Conservation (phyloP, 2,113 vertebrate genomes). For the Microtus ochrogaster region DNA sequence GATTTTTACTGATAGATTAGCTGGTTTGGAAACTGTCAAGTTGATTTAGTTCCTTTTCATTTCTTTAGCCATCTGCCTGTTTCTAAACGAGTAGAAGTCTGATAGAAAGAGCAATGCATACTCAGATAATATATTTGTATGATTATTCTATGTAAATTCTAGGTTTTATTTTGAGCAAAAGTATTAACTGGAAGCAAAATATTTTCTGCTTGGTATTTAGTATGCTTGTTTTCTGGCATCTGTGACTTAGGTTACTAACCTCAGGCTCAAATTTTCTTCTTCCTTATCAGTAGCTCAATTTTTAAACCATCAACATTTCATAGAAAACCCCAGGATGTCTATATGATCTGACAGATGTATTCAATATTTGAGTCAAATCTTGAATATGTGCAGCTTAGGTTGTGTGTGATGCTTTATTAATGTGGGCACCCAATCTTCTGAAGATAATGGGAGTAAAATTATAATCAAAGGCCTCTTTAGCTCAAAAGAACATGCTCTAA, state of each 20-base stretch:
- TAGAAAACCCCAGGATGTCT: slow-evolving; percentile 34
- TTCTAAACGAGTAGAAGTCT: slow-evolving; percentile 15
- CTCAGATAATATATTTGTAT: slow-evolving; percentile 36
- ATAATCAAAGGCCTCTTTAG: slow-evolving; percentile 43
- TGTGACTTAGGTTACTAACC: slow-evolving; percentile 17
- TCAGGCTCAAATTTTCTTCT: slow-evolving; percentile 26
- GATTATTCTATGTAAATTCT: slow-evolving; percentile 24
- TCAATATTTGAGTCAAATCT: slow-evolving; percentile 46
- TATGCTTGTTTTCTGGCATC: slow-evolving; percentile 8
- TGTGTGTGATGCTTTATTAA: slow-evolving; percentile 61
- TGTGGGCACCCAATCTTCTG: slow-evolving; percentile 45
- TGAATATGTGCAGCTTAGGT: slow-evolving; percentile 40
- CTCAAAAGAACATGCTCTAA: neutral
- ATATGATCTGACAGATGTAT: slow-evolving; percentile 36
- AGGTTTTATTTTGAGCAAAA: slow-evolving; percentile 34
- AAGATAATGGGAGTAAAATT: slow-evolving; percentile 31
- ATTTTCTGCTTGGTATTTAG: neutral
- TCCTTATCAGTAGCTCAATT: slow-evolving; percentile 27
- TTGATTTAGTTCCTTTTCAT: slow-evolving; percentile 52
- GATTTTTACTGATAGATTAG: neutral
- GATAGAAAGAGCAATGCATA: slow-evolving; percentile 34
- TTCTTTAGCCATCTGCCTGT: slow-evolving; percentile 24
- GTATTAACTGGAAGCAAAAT: neutral
- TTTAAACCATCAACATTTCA: slow-evolving; percentile 7
- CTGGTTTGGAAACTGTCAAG: neutral